These are phyloP conservation scores for Tapera naevia DNA, from an alignment of 2,797 vertebrate genomes.

Conservation along the genomic window DNA sequence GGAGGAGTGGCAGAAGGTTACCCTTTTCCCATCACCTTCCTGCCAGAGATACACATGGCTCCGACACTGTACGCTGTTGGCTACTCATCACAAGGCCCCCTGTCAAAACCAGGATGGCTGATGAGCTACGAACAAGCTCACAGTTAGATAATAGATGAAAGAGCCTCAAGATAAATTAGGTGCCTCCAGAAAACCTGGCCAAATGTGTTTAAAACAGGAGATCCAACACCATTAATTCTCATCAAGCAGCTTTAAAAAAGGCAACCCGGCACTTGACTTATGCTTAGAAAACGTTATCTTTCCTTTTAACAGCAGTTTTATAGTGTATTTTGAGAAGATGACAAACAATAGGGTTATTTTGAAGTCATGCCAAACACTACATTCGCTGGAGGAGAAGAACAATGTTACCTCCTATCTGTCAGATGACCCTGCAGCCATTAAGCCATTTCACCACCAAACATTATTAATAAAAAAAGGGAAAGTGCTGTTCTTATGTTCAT, in stretches of 20 bases:
- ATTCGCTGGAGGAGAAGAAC: conserved; percentile 41
- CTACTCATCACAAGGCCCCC: conserved; percentile 72
- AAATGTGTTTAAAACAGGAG: conserved; percentile 77
- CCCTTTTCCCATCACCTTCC: conserved; percentile 74
- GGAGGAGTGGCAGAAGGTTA: conserved; percentile 68
- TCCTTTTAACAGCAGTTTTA: conserved; percentile 67
- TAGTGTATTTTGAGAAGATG: conserved; percentile 63
- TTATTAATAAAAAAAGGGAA: conserved; percentile 56
- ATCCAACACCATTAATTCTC: conserved; percentile 77
- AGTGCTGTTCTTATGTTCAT: conserved; percentile 29
- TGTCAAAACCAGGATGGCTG: conserved; percentile 75
- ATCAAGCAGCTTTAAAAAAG: conserved; percentile 73
- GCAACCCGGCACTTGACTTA: conserved; percentile 72
- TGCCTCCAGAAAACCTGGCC: conserved; percentile 75
- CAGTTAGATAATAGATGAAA: conserved; percentile 81
- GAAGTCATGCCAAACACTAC: conserved; percentile 55
- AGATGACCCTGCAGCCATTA: conserved; percentile 56
- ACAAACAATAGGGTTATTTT: conserved; percentile 71
- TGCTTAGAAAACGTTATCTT: conserved; percentile 73
- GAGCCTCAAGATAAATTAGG: conserved; percentile 79
- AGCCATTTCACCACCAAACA: conserved; percentile 49
- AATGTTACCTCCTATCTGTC: conserved; percentile 23
- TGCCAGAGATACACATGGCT: conserved; percentile 52
- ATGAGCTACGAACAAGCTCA: conserved; percentile 75
- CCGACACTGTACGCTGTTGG: conserved; percentile 58